These are phyloP conservation scores for Automeris io DNA, from an alignment of 2,888 invertebrate genomes.

Conservation along the genomic window DNA sequence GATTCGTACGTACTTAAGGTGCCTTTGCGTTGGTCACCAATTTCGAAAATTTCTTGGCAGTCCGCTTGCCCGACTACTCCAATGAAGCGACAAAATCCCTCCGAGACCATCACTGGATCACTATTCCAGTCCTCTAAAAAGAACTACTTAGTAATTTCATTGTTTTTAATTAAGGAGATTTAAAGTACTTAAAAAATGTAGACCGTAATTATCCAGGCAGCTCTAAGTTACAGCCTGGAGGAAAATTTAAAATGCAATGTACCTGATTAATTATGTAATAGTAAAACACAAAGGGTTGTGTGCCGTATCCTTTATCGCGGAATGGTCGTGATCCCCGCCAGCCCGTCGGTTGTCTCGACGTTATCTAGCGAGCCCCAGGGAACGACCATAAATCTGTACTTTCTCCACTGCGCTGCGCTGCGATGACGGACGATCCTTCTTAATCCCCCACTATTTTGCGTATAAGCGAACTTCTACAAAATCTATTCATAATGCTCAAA, in stretches of 20 bases:
- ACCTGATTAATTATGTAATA: slow-evolving; percentile 3
- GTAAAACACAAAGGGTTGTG: slow-evolving; percentile 4
- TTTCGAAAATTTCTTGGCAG: no score
- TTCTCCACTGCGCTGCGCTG: not conserved
- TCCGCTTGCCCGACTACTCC: no score
- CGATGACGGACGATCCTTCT: slow-evolving; percentile 3
- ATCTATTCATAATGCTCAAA: no score
- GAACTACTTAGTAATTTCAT: no score
- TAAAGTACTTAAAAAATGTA: no score
- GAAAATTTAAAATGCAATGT: not conserved
- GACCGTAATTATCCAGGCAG: not conserved
- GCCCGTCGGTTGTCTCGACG: slow-evolving; percentile 4
- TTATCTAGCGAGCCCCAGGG: slow-evolving; percentile 4
- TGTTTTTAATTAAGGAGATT: no score
- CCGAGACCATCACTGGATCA: no score
- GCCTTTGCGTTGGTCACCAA: no score
- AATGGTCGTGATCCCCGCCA: not conserved
- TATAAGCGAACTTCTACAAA: not conserved
- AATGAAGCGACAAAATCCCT: no score
- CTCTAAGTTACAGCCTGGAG: not conserved
- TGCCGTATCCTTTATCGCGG: slow-evolving; percentile 1
- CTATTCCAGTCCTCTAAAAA: no score
- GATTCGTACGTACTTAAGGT: no score
- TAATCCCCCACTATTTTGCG: not conserved
- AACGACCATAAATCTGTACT: slow-evolving; percentile 5